phyloP scores from a whole-genome alignment of 2,888 invertebrate species.

The Latheticus oryzae region DNA sequence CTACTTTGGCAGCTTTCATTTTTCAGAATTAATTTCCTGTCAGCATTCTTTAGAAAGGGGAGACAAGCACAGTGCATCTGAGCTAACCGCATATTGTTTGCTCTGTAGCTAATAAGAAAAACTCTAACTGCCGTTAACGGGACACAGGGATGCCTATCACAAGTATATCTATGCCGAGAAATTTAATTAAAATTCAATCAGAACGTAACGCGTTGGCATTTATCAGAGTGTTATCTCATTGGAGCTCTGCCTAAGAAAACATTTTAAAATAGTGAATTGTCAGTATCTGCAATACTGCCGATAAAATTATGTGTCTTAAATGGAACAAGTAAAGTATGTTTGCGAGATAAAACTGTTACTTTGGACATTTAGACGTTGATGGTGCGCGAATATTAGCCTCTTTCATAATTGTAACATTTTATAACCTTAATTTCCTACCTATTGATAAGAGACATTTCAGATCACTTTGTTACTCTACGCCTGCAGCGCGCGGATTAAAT shows the following conservation, averaged over 20 bases:
- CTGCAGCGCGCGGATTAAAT: slow-evolving; percentile 26
- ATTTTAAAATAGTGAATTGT: slow-evolving; percentile 66
- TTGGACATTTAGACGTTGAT: slow-evolving; percentile 58
- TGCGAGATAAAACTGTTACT: slow-evolving; percentile 59
- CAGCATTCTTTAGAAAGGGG: slow-evolving; percentile 66
- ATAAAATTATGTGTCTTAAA: slow-evolving; percentile 61
- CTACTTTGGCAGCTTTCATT: slow-evolving; percentile 66
- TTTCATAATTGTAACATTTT: slow-evolving; percentile 56
- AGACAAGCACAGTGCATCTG: slow-evolving; percentile 62
- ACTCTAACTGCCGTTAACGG: slow-evolving; percentile 62
- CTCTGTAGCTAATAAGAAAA: slow-evolving; percentile 64
- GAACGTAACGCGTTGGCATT: slow-evolving; percentile 63
- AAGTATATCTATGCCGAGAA: slow-evolving; percentile 61
- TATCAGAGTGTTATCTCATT: slow-evolving; percentile 64
- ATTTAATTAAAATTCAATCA: slow-evolving; percentile 68
- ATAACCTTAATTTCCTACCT: slow-evolving; percentile 59
- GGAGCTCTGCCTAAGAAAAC: slow-evolving; percentile 65
- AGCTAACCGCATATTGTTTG: slow-evolving; percentile 65
- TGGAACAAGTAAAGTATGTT: slow-evolving; percentile 58
- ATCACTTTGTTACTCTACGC: slow-evolving; percentile 33
- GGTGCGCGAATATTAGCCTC: slow-evolving; percentile 51
- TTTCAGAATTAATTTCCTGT: slow-evolving; percentile 69
- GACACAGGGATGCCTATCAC: slow-evolving; percentile 59
- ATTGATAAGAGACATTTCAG: slow-evolving; percentile 38
- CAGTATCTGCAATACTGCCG: slow-evolving; percentile 59